Base-by-base conservation (phyloP, 2,888 invertebrate species). In the Calliopum simillimum region DNA sequence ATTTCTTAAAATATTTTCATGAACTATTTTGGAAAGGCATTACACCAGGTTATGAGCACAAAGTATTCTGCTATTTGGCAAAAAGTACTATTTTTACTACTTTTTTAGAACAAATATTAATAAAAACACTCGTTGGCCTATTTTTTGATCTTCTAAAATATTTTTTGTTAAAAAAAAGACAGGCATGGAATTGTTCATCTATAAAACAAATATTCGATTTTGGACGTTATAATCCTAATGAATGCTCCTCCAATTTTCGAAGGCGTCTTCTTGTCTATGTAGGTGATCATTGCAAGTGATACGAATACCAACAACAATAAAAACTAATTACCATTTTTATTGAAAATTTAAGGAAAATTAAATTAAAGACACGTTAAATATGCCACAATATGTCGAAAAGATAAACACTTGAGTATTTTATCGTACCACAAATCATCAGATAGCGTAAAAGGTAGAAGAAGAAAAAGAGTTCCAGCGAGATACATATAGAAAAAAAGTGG, bases 271-370 rank as follows among this genome's bases (percentile, higher is more conserved):
- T 11, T 61, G 62, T 69, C 70, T 65, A 41, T 47, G 51, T 51
- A 58, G 61, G 61, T 64, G 65, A 58, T 71, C 51, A 58, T 21
- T 63, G 51, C 12, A 43, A 47, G 4, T 12, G 16, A 61, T 44
- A 5, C 56, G 58, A 16, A 8, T n/a, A 64, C 46, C 66, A 21
- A 62, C 33, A 64, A 70, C 70, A 74, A 74, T 74, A 44, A 55
- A 70, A 64, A 71, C 67, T 74, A 74, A 74, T 74, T 74, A 74
- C 72, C 74, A 66, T 62, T 53, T 63, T 59, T 64, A 63, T 67
- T 68, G 8, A 66, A 46, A 47, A 12, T 14, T 47, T 56, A 55
- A 59, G 49, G 53, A 23, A 46, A 64, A 68, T 56, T 56, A 12
- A 23, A 23, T 56, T 56, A 23, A 56, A 55, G 33, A 33, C 33